These are phyloP conservation scores for Nothoprocta pentlandii DNA, from an alignment of 2,113 vertebrate genomes.

Conservation along the genomic window DNA sequence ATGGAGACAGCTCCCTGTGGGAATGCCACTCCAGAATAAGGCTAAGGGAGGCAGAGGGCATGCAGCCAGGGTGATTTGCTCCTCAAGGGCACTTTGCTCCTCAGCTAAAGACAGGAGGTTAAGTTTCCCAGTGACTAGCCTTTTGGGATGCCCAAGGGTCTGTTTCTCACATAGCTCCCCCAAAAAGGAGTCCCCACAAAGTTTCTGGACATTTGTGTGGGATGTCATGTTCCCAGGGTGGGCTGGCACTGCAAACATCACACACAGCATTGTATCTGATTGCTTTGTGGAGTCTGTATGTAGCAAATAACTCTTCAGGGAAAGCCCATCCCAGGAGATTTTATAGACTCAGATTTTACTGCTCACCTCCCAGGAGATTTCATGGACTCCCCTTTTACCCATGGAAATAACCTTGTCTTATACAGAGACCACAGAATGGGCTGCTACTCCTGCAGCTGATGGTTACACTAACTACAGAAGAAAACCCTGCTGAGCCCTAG, in stretches of 20 bases:
- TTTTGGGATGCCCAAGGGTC: not conserved
- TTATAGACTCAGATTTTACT: conserved; percentile 81
- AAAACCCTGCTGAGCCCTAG: not conserved
- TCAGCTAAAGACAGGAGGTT: not conserved
- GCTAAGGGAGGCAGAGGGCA: not conserved
- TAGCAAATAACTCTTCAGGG: not conserved
- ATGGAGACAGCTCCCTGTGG: not conserved
- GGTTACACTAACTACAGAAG: not conserved
- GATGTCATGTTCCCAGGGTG: not conserved
- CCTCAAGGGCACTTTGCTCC: not conserved
- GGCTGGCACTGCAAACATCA: not conserved
- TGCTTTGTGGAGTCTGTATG: not conserved
- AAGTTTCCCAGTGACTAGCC: not conserved
- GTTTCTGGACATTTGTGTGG: not conserved
- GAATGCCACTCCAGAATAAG: rapidly evolving
- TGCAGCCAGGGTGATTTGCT: not conserved
- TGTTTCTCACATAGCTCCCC: not conserved
- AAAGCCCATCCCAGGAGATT: conserved; percentile 46
- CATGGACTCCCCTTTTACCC: conserved; percentile 88
- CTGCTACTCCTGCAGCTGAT: not conserved
- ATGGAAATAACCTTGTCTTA: conserved; percentile 32
- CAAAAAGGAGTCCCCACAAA: rapidly evolving
- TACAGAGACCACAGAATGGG: not conserved
- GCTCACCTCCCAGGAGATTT: conserved; percentile 85
- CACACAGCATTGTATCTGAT: not conserved